These are phyloP conservation scores for Cassiopea andromeda DNA, from an alignment of 30 jellyfish, hydroid and myxozoan species.

Conservation along the genomic window DNA sequence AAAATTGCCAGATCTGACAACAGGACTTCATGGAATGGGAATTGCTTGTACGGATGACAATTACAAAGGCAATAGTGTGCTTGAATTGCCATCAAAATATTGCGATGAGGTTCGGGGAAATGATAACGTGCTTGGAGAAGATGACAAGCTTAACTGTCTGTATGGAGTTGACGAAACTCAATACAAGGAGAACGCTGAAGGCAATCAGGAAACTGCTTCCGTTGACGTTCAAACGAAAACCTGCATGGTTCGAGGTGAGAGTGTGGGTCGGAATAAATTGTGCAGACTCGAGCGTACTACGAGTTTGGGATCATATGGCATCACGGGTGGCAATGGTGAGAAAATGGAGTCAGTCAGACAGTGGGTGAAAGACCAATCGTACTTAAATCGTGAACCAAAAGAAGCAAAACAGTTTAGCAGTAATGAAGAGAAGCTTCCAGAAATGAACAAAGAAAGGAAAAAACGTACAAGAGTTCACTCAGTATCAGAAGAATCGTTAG, in stretches of 20 bases:
- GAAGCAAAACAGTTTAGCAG: background rate
- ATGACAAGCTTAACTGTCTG: background rate
- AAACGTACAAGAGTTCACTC: background rate
- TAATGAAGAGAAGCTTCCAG: slow-evolving; percentile 1
- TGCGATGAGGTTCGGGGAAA: no score
- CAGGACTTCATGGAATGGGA: background rate
- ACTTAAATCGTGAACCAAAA: slow-evolving; percentile 8
- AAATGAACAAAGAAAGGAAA: background rate
- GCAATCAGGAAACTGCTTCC: background rate
- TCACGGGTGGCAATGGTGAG: background rate
- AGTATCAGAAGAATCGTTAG: background rate
- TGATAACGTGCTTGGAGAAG: background rate
- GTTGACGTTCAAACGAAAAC: no score
- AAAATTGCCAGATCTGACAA: slow-evolving; percentile 7
- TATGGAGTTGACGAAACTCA: background rate
- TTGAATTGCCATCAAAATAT: background rate
- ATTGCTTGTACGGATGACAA: slow-evolving; percentile 5
- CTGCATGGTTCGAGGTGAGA: no score
- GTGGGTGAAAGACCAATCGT: slow-evolving; percentile 35
- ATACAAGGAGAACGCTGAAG: background rate
- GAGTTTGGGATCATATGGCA: no score
- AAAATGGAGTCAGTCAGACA: slow-evolving; percentile 23
- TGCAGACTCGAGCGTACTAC: background rate
- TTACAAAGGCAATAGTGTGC: background rate
- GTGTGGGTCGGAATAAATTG: background rate